Percentiles rank a stretch among this genome's conserved stretches.
Conservation (phyloP, 2,888 invertebrate genomes). For the Elysia crispata region DNA sequence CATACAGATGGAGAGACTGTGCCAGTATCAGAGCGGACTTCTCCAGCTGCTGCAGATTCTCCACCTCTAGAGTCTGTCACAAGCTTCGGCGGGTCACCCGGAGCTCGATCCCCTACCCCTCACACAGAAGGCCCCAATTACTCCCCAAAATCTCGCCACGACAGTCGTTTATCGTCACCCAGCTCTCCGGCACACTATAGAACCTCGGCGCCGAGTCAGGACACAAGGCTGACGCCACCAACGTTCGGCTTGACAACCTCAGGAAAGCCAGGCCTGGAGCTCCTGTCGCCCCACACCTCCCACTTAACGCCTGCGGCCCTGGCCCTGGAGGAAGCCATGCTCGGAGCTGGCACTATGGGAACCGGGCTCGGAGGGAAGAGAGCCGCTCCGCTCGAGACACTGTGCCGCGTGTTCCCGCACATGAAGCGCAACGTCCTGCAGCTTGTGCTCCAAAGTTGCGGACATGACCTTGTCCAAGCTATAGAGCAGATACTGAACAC, state of each 20-base stretch:
- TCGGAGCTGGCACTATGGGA: slow-evolving; percentile 93
- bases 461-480: slow-evolving; percentile 93
- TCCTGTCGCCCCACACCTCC: neutral
- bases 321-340: slow-evolving; percentile 76
- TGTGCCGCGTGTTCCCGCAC: slow-evolving; percentile 92
- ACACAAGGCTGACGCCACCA: neutral
- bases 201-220: slow-evolving; percentile 41
- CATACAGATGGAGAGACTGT: slow-evolving; percentile 54
- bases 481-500: slow-evolving; percentile 88
- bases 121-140: slow-evolving; percentile 49
- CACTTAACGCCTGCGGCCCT: neutral
- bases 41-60: slow-evolving; percentile 27
- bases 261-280: too few relatives aligned
- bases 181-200: slow-evolving; percentile 23
- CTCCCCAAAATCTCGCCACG: slow-evolving; percentile 51
- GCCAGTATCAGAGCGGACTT: slow-evolving; percentile 12
- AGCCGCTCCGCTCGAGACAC: slow-evolving; percentile 85
- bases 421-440: slow-evolving; percentile 92
- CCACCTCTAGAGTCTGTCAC: slow-evolving; percentile 20
- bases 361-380: slow-evolving; percentile 86
- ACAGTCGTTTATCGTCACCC: slow-evolving; percentile 35
- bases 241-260: too few relatives aligned
- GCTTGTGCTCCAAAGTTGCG: slow-evolving; percentile 87
- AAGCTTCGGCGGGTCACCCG: slow-evolving; percentile 18
- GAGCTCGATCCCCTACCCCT: slow-evolving; percentile 52